Percentiles rank a stretch among this genome's conserved stretches.
These are phyloP conservation scores for Andrena camellia DNA, from an alignment of 2,888 invertebrate species.

Conservation along the genomic window DNA sequence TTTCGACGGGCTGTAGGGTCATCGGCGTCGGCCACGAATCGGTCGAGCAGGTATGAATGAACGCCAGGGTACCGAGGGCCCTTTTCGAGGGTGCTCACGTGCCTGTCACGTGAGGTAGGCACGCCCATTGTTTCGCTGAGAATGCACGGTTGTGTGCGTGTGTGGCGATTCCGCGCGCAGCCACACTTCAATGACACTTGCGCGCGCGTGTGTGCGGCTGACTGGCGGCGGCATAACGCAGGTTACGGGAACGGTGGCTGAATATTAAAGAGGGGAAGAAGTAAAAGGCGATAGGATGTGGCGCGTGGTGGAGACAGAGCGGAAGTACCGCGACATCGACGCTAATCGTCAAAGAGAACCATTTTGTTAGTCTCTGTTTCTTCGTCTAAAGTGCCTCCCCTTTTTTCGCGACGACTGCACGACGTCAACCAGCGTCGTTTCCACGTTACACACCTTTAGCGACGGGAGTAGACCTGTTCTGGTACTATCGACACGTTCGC, in stretches of 20 bases:
- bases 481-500: too few species aligned
- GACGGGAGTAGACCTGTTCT: too few species aligned
- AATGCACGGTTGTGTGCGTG: constrained; percentile 39
- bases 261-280: constrained; percentile 72
- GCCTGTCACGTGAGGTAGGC: constrained; percentile 75
- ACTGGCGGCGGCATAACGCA: constrained; percentile 48
- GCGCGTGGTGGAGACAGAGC: constrained; percentile 65
- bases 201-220: constrained; percentile 9
- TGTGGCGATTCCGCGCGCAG: constrained; percentile 17
- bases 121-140: constrained; percentile 75
- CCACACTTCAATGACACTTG: neutral
- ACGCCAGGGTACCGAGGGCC: constrained; percentile 65
- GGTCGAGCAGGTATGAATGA: constrained; percentile 66
- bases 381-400: constrained; percentile 14
- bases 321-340: constrained; percentile 70
- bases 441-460: neutral
- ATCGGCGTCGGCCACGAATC: constrained; percentile 54
- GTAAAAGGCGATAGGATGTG: constrained; percentile 71
- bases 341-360: constrained; percentile 72
- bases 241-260: constrained; percentile 68
- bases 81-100: constrained; percentile 79
- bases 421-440: neutral
- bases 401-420: constrained; percentile 1
- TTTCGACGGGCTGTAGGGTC: constrained; percentile 55
- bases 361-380: constrained; percentile 39